These are phyloP conservation scores for Zapus hudsonius DNA, from an alignment of 2,113 vertebrate genomes.

Conservation along the genomic window DNA sequence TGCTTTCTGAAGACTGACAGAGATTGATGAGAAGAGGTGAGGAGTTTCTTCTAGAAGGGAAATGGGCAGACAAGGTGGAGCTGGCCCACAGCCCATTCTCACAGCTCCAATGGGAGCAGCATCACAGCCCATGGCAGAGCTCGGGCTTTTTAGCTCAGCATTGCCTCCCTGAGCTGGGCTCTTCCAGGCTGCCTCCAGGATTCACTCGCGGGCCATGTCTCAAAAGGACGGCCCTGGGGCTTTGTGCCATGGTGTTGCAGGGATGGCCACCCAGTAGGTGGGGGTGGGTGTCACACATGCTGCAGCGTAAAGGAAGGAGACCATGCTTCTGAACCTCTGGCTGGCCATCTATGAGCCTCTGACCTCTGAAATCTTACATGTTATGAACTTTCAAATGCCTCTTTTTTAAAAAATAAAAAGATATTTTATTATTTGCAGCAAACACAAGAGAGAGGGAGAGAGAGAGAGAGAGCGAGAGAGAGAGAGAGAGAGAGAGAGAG, in stretches of 20 bases:
- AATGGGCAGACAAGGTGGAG: neutral
- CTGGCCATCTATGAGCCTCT: accelerated
- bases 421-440: neutral
- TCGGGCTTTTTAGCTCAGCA: neutral
- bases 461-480: too few species aligned
- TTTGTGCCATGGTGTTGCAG: accelerated
- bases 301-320: accelerated
- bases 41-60: neutral
- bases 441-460: too few species aligned
- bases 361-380: neutral
- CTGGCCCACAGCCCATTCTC: neutral
- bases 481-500: too few species aligned
- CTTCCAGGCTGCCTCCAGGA: neutral
- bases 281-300: accelerated
- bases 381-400: slow-evolving; percentile 54
- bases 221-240: neutral
- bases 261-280: neutral
- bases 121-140: neutral
- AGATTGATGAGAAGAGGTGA: neutral
- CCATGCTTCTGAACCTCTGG: neutral
- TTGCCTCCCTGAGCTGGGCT: neutral
- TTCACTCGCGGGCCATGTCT: neutral
- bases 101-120: neutral
- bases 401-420: neutral
- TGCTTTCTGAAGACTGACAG: neutral